Base-by-base conservation (phyloP, 2,797 vertebrate species). In the Ficedula albicollis region DNA sequence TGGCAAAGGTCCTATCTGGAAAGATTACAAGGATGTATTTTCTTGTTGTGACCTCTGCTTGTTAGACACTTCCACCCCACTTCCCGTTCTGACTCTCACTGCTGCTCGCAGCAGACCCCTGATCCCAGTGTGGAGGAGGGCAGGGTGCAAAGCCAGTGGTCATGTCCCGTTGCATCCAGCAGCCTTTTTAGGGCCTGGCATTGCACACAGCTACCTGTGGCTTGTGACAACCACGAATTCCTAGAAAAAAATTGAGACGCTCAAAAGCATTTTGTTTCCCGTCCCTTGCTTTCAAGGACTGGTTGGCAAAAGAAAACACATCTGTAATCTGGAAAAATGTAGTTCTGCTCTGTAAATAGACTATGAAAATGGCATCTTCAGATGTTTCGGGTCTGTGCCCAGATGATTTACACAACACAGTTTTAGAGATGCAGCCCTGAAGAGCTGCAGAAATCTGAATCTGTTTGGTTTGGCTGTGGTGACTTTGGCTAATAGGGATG, bases 291-390 rank as follows among this genome's bases (percentile, higher is more conserved):
- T 92, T 84, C 89, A 79, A 91, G 74, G 59, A 32, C 49, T 64
- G 84, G 77, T 74, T 81, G 82, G 73, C 94, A 93, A 86, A 92
- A 93, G 87, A 94, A 96, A 94, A 90, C 62, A 48, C 38, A 43
- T 88, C 81, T 76, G 84, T 91, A 88, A 95, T 94, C 93, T 93
- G 76, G 48, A 87, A 87, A 85, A 92, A 82, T 52, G 58, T 86
- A 83, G 48, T 95, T 95, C 95, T 96, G 79, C 44, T 96, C 95
- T 95, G 91, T 76, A 78, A 93, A 56, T 69, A 76, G 89, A 73
- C 84, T 43, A 26, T 16, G 46, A 63, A 92, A 96, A 86, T 95
- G 94, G 87, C 91, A 89, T 82, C 87, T 69, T 81, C 55, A 75
- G 51, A 18, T 58, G 58, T 91, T 94, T 70, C 72, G 58, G 75